Evolutionary conservation across 2,888 invertebrate genomes (phyloP).

Genomic region (Ischnus inquisitorius): DNA sequence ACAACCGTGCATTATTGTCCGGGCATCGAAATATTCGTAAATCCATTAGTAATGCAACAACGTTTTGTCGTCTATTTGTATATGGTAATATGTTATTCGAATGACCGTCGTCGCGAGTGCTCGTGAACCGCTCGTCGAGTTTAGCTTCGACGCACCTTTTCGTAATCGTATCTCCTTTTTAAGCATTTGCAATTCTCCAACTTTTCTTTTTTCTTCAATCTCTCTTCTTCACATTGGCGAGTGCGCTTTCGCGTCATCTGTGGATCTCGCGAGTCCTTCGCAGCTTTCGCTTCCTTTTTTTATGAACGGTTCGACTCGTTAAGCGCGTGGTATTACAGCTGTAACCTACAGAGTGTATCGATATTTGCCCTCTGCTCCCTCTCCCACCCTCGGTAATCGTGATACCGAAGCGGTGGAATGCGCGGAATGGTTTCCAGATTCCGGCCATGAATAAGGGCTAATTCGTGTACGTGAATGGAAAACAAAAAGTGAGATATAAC

Average conservation of each 20-base stretch:
- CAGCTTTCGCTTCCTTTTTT: not conserved
- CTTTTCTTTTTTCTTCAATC: not conserved
- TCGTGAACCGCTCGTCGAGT: not conserved
- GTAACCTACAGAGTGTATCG: not conserved
- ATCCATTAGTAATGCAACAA: conserved; percentile 52
- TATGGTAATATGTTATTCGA: conserved; percentile 36
- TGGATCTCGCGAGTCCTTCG: not conserved
- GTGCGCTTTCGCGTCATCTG: conserved; percentile 8
- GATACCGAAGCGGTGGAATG: not conserved
- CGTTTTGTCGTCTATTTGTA: conserved; percentile 30
- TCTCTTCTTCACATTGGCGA: conserved; percentile 12
- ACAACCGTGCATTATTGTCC: not conserved
- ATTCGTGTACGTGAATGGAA: not conserved
- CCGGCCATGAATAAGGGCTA: not conserved
- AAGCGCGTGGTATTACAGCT: not conserved
- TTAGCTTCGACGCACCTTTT: not conserved
- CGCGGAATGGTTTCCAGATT: conserved; percentile 11
- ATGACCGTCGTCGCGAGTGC: not conserved
- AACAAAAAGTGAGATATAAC: not conserved
- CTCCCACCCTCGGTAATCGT: not conserved
- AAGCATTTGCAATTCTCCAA: not conserved
- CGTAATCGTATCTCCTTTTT: not conserved
- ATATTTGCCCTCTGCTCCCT: not conserved
- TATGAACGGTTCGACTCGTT: not conserved
- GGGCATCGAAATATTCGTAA: conserved; percentile 23